Percentiles rank a stretch among this genome's conserved stretches.
These are phyloP conservation scores for Drosophila ficusphila DNA, from an alignment of 1,140 invertebrate species.

Conservation along the genomic window DNA sequence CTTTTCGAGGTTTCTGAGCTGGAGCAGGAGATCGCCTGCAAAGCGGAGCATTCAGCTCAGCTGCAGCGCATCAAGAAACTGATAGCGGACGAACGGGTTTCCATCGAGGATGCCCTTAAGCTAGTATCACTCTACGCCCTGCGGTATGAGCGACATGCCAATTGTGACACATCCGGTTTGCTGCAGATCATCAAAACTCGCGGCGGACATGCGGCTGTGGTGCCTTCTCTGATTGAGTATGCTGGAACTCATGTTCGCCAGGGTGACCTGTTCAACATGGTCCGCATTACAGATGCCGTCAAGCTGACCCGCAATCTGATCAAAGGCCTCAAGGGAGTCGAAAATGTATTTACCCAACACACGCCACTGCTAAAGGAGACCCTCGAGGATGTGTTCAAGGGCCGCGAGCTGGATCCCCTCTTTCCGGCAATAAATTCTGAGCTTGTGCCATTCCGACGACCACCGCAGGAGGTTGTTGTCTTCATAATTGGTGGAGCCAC, in stretches of 20 bases:
- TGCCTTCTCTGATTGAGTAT: constrained; percentile 91
- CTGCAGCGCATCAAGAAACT: constrained; percentile 91
- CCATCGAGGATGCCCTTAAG: constrained; percentile 92
- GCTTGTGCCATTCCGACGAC: constrained; percentile 85
- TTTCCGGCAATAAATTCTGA: constrained; percentile 92
- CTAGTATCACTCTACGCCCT: constrained; percentile 97
- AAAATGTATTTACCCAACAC: constrained; percentile 99
- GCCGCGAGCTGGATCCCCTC: constrained; percentile 91
- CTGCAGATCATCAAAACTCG: constrained; percentile 90
- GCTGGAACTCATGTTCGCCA: constrained; percentile 91
- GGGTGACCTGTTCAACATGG: constrained; percentile 91
- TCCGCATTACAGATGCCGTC: constrained; percentile 91
- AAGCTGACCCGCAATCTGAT: constrained; percentile 96
- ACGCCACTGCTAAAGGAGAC: constrained; percentile 93
- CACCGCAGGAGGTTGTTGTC: constrained; percentile 95
- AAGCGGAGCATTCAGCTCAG: constrained; percentile 95
- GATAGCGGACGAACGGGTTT: constrained; percentile 89
- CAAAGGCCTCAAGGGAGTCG: constrained; percentile 95
- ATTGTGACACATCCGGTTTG: constrained; percentile 91
- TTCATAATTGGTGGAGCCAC: constrained; percentile 98
- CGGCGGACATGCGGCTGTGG: constrained; percentile 87
- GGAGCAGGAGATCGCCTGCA: constrained; percentile 97
- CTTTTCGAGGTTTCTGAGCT: constrained; percentile 97
- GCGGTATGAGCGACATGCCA: constrained; percentile 95
- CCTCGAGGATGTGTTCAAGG: constrained; percentile 95